Evolutionary conservation across 2,797 vertebrate species (phyloP).

Genomic region (Crypturellus tataupa): DNA sequence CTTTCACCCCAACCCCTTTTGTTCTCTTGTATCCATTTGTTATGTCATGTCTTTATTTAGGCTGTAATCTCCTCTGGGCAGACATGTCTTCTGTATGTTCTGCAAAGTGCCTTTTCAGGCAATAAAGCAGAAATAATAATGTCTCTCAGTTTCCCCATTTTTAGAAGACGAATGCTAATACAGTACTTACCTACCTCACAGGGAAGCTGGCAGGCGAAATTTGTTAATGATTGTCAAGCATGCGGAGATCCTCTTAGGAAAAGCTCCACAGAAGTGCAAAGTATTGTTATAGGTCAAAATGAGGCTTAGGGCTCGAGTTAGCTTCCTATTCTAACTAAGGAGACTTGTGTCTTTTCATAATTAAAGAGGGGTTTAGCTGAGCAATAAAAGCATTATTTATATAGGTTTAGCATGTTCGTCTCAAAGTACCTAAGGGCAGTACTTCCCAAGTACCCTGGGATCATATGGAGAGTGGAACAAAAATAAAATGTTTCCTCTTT

Average conservation of each 20-base stretch:
- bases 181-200: background rate
- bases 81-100: background rate
- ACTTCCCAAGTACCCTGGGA: background rate
- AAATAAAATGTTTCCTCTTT: background rate
- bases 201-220: background rate
- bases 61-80: conserved; percentile 35
- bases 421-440: background rate
- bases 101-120: conserved; percentile 53
- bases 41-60: background rate
- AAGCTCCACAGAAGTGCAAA: background rate
- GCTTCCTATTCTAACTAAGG: background rate
- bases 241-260: background rate
- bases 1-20: background rate
- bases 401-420: background rate
- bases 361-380: background rate
- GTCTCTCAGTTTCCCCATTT: background rate
- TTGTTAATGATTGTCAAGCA: background rate
- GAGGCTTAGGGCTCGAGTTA: background rate
- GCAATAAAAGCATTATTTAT: background rate
- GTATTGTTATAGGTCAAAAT: conserved; percentile 15
- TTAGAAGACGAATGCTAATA: background rate
- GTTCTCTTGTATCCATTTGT: conserved; percentile 23
- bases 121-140: conserved; percentile 5
- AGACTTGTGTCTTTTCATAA: background rate
- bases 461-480: background rate